Conservation (phyloP, 2,888 invertebrate genomes). For the Schrankia costaestrigalis region DNA sequence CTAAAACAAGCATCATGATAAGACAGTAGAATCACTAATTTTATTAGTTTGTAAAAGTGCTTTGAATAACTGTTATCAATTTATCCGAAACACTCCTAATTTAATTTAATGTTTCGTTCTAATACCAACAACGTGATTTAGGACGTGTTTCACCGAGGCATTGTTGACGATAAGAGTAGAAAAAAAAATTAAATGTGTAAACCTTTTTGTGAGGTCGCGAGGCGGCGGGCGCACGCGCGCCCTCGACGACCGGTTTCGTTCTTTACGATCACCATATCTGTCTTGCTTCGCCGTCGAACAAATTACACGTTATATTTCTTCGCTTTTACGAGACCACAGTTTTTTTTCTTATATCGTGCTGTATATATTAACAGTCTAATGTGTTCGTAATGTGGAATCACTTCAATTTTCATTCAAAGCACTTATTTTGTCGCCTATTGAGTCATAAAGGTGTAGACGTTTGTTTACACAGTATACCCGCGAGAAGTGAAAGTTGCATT, state of each 20-base stretch:
- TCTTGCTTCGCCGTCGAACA: constrained; percentile 75
- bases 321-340: constrained; percentile 72
- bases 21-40: constrained; percentile 22
- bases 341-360: constrained; percentile 60
- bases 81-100: constrained; percentile 46
- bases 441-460: constrained; percentile 47
- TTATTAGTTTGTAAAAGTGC: constrained; percentile 30
- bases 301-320: constrained; percentile 80
- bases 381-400: constrained; percentile 55
- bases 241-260: constrained; percentile 69
- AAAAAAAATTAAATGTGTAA: constrained; percentile 69
- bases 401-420: constrained; percentile 55
- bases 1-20: constrained; percentile 12
- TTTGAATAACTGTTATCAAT: constrained; percentile 28
- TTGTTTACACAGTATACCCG: constrained; percentile 51
- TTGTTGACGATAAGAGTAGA: constrained; percentile 70
- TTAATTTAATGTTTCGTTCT: constrained; percentile 60
- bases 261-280: constrained; percentile 79
- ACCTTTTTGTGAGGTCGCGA: constrained; percentile 79
- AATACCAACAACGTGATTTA: constrained; percentile 70
- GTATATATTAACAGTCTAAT: constrained; percentile 65
- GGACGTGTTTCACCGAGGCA: constrained; percentile 60
- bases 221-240: constrained; percentile 74
- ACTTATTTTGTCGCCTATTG: constrained; percentile 48
- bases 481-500: constrained; percentile 48